phyloP scores from a whole-genome alignment of 2,888 invertebrate genomes.

The Hemaris fuciformis region DNA sequence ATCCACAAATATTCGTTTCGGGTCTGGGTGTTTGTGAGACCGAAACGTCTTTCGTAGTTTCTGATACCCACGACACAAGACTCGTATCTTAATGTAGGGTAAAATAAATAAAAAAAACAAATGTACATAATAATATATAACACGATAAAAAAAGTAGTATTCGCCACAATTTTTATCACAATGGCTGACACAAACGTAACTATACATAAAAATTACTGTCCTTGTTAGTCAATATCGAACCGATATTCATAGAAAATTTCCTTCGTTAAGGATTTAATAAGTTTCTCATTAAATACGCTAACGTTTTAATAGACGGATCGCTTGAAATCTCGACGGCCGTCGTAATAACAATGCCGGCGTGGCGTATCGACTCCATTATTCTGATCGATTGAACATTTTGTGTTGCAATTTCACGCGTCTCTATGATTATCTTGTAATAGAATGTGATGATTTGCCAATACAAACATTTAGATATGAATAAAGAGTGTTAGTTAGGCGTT shows the following conservation, averaged over 20 bases:
- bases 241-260: not conserved
- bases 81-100: too few species aligned
- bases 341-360: slow-evolving; percentile 50
- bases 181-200: too few species aligned
- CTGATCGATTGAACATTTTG: slow-evolving; percentile 51
- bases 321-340: slow-evolving; percentile 40
- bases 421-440: not conserved
- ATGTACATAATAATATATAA: too few species aligned
- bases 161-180: too few species aligned
- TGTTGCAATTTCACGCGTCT: slow-evolving; percentile 3
- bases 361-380: slow-evolving; percentile 53
- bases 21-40: too few species aligned
- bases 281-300: slow-evolving; percentile 11
- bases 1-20: too few species aligned
- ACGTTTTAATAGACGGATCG: slow-evolving; percentile 19
- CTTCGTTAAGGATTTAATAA: not conserved
- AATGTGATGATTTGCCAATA: not conserved
- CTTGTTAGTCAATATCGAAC: not conserved
- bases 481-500: too few species aligned
- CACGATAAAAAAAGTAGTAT: too few species aligned
- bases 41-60: too few species aligned
- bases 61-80: too few species aligned
- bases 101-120: too few species aligned
- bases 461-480: too few species aligned
- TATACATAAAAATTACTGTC: not conserved